A percentile compares a stretch with the other conserved stretches of the same genome.
Conservation (phyloP, 2,113 vertebrate genomes). For the Solenodon paradoxus region DNA sequence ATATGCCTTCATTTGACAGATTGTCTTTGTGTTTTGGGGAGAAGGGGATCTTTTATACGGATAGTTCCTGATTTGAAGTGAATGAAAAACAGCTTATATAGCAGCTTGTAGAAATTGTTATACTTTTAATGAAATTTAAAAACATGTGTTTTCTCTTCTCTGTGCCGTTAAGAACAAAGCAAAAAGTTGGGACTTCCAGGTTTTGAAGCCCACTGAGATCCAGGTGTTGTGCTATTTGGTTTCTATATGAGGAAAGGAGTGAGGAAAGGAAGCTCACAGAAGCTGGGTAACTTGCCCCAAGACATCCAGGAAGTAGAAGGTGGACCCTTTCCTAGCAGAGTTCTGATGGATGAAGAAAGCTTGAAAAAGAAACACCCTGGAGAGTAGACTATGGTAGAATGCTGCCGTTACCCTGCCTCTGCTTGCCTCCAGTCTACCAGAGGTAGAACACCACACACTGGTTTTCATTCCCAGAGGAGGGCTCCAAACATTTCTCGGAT, state of each 20-base stretch:
- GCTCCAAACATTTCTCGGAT: neutral
- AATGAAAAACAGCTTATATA: neutral
- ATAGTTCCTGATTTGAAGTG: neutral
- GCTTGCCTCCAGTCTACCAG: neutral
- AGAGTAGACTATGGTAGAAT: neutral
- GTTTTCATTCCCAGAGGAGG: neutral
- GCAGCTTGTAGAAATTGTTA: neutral
- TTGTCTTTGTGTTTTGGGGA: conserved; percentile 2
- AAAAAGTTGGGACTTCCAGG: neutral
- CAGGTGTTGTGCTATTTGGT: neutral
- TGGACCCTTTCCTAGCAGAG: neutral
- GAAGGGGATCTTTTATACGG: neutral
- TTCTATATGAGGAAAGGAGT: neutral
- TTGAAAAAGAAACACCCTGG: neutral
- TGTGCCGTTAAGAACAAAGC: neutral
- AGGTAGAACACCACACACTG: neutral
- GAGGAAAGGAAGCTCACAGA: neutral
- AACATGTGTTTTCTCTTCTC: neutral
- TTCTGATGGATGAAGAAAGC: neutral
- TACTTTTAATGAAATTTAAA: neutral
- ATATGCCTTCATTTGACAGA: neutral
- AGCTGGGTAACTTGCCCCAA: conserved; percentile 5
- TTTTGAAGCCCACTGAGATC: neutral
- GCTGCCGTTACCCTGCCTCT: neutral
- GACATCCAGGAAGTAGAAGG: neutral